These are phyloP conservation scores for Cololabis saira DNA, from an alignment of 2,113 vertebrate species.

Conservation along the genomic window DNA sequence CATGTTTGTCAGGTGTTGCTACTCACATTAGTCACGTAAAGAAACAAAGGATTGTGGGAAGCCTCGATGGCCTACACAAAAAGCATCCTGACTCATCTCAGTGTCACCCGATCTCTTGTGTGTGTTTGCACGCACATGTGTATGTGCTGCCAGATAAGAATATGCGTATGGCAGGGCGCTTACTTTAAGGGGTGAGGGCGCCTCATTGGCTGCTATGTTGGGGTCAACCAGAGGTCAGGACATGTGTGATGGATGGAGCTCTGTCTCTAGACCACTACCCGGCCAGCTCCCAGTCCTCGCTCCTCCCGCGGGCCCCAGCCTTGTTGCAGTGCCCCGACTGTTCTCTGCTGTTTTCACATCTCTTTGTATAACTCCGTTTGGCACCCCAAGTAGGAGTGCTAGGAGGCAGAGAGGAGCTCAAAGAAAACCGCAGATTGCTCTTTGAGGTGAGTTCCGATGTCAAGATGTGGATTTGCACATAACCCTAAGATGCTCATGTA, in stretches of 20 bases:
- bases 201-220: slow-evolving; percentile 78
- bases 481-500: slow-evolving; percentile 10
- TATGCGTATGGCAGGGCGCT: slow-evolving; percentile 27
- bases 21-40: slow-evolving; percentile 74
- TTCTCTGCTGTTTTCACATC: slow-evolving; percentile 36
- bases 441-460: slow-evolving; percentile 63
- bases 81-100: slow-evolving; percentile 65
- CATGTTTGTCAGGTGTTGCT: slow-evolving; percentile 73
- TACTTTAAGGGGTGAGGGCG: slow-evolving; percentile 58
- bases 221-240: slow-evolving; percentile 78
- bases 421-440: slow-evolving; percentile 32
- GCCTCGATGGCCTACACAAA: slow-evolving; percentile 69
- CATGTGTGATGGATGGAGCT: slow-evolving; percentile 82
- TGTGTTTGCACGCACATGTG: slow-evolving; percentile 25
- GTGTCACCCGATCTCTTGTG: slow-evolving; percentile 70
- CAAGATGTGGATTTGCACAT: slow-evolving; percentile 23
- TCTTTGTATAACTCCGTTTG: slow-evolving; percentile 44
- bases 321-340: slow-evolving; percentile 31
- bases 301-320: slow-evolving; percentile 66
- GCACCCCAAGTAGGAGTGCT: slow-evolving; percentile 32
- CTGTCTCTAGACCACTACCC: slow-evolving; percentile 59
- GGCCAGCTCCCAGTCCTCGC: slow-evolving; percentile 40
- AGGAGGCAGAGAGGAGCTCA: slow-evolving; percentile 33
- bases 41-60: slow-evolving; percentile 67
- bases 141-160: slow-evolving; percentile 32